Evolutionary conservation across 1,140 invertebrate species (phyloP).

Genomic region (Achatina immaculata): DNA sequence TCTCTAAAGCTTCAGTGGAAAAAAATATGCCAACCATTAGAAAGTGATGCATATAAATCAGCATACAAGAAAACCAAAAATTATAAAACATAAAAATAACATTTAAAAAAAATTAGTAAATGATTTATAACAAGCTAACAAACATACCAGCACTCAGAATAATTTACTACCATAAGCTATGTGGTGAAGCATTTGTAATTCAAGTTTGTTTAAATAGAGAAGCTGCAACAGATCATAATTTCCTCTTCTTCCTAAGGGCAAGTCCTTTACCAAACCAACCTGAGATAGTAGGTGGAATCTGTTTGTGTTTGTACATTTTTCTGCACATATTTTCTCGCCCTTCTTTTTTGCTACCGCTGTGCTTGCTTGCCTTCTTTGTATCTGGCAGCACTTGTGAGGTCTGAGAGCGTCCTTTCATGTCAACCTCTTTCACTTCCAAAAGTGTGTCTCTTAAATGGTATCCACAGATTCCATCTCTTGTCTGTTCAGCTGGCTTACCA

Average conservation of each 20-base stretch:
- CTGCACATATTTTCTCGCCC: neutral
- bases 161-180: no score
- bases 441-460: neutral
- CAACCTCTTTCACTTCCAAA: neutral
- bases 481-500: neutral
- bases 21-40: no score
- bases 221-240: conserved; percentile 16
- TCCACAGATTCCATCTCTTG: neutral
- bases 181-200: no score
- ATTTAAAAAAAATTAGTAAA: no score
- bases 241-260: conserved; percentile 43
- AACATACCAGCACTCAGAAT: no score
- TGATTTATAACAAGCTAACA: no score
- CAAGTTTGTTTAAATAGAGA: no score
- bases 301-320: conserved; percentile 25
- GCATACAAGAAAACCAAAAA: no score
- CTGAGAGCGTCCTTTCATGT: neutral
- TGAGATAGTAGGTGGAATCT: conserved; percentile 65
- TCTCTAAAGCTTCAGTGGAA: no score
- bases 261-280: conserved; percentile 79
- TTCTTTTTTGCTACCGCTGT: conserved; percentile 4
- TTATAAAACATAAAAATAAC: no score
- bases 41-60: no score
- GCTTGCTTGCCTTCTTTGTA: neutral
- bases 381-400: neutral